phyloP scores from a whole-genome alignment of 2,797 vertebrate species.

The Paguma larvata region DNA sequence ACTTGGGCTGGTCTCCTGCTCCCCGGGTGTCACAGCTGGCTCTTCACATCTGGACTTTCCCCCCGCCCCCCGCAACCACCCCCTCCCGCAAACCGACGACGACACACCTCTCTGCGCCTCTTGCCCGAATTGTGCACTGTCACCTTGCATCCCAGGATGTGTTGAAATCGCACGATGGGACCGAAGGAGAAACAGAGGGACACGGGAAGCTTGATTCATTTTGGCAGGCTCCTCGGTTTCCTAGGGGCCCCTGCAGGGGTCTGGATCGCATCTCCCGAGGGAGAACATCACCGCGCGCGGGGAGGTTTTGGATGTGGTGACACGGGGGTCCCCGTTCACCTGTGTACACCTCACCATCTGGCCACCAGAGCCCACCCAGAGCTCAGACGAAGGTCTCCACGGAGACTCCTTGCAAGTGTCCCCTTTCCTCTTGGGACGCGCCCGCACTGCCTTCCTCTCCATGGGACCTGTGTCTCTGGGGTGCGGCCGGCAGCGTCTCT shows the following conservation, averaged over 20 bases:
- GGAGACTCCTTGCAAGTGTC: no score
- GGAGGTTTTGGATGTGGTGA: background rate
- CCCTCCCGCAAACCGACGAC: no score
- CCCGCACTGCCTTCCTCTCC: background rate
- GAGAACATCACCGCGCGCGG: accelerated
- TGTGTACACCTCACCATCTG: no score
- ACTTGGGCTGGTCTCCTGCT: background rate
- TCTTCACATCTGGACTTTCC: background rate
- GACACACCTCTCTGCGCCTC: background rate
- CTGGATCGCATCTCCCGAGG: accelerated
- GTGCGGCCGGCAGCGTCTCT: background rate
- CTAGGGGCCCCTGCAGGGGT: no score
- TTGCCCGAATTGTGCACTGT: background rate
- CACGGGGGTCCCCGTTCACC: accelerated
- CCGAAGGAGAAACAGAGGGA: background rate
- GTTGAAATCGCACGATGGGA: background rate
- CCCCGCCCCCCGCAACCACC: no score
- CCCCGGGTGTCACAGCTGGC: background rate
- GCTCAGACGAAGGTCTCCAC: background rate
- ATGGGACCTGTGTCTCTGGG: accelerated
- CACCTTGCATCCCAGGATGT: background rate
- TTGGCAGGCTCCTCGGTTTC: background rate
- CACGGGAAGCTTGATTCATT: background rate
- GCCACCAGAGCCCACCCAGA: background rate
- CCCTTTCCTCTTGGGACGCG: background rate